Percentiles rank a stretch among this genome's conserved stretches.
Conservation (phyloP, 1,140 invertebrate species). For the Heliothis subflexa region DNA sequence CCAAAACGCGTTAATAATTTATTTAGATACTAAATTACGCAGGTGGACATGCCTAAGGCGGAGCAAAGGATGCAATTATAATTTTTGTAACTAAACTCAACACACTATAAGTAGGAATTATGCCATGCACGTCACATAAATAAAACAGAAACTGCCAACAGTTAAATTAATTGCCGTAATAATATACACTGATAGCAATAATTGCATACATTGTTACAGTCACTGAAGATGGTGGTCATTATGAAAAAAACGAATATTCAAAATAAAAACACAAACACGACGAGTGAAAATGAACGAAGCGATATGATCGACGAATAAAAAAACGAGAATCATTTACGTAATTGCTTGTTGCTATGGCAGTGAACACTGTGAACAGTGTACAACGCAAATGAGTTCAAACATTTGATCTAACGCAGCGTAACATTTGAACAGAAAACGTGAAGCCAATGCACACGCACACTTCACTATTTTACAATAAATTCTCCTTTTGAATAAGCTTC, state of each 20-base stretch:
- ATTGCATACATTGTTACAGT: slow-evolving; percentile 44
- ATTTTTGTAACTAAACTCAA: slow-evolving; percentile 26
- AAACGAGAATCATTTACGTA: slow-evolving; percentile 52
- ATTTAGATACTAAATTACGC: slow-evolving; percentile 34
- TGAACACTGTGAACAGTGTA: slow-evolving; percentile 37
- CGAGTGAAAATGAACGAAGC: slow-evolving; percentile 45
- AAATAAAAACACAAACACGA: slow-evolving; percentile 45
- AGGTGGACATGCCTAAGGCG: slow-evolving; percentile 22
- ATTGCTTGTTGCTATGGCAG: slow-evolving; percentile 51
- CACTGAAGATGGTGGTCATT: slow-evolving; percentile 46
- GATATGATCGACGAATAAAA: slow-evolving; percentile 48
- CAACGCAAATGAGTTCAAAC: slow-evolving; percentile 35
- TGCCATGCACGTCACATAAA: slow-evolving; percentile 30
- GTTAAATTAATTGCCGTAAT: slow-evolving; percentile 38
- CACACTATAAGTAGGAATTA: neutral
- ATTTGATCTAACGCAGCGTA: slow-evolving; percentile 48
- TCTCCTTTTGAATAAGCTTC: slow-evolving; percentile 41
- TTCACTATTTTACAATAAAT: slow-evolving; percentile 37
- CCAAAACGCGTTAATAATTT: slow-evolving; percentile 18
- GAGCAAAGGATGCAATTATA: slow-evolving; percentile 30
- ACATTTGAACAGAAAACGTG: slow-evolving; percentile 40
- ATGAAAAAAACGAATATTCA: slow-evolving; percentile 41
- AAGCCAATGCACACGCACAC: slow-evolving; percentile 24
- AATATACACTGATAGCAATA: slow-evolving; percentile 40
- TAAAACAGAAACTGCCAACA: slow-evolving; percentile 32